Conservation (phyloP, 1,140 invertebrate genomes). For the Oryctes rhinoceros region DNA sequence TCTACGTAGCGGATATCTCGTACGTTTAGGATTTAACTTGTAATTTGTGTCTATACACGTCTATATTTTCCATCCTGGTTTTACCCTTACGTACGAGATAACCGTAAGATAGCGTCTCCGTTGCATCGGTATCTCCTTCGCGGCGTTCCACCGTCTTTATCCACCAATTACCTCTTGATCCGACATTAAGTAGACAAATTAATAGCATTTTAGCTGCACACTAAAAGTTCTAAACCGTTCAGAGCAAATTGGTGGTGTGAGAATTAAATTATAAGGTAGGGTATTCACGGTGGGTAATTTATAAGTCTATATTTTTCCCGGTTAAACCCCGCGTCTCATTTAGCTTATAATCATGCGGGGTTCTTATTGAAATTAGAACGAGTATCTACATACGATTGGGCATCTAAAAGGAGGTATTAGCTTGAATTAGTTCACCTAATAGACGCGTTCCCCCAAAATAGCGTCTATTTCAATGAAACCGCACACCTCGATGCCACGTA, state of each 20-base stretch:
- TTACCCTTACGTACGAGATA: neutral
- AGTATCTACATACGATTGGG: neutral
- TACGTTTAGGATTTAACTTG: neutral
- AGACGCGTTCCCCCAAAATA: neutral
- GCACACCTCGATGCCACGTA: slow-evolving; percentile 2
- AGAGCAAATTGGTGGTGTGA: slow-evolving; percentile 22
- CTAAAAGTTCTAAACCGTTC: slow-evolving; percentile 29
- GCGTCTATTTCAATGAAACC: neutral
- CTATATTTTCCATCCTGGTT: neutral
- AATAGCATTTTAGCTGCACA: slow-evolving; percentile 14
- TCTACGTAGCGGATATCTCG: no score
- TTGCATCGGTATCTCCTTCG: neutral
- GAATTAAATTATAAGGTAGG: slow-evolving; percentile 24
- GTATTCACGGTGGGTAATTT: slow-evolving; percentile 32
- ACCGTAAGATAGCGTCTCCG: neutral
- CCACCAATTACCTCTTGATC: slow-evolving; percentile 28
- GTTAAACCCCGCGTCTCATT: neutral
- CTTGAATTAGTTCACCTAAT: neutral
- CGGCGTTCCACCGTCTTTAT: neutral
- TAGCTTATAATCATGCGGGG: slow-evolving; percentile 4
- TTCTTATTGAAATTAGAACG: slow-evolving; percentile 26
- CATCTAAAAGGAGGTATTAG: slow-evolving; percentile 5
- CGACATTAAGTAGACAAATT: slow-evolving; percentile 37
- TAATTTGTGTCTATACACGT: slow-evolving; percentile 9
- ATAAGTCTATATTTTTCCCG: slow-evolving; percentile 21